phyloP scores from a whole-genome alignment of 2,888 invertebrate genomes.

The Protula sp. region DNA sequence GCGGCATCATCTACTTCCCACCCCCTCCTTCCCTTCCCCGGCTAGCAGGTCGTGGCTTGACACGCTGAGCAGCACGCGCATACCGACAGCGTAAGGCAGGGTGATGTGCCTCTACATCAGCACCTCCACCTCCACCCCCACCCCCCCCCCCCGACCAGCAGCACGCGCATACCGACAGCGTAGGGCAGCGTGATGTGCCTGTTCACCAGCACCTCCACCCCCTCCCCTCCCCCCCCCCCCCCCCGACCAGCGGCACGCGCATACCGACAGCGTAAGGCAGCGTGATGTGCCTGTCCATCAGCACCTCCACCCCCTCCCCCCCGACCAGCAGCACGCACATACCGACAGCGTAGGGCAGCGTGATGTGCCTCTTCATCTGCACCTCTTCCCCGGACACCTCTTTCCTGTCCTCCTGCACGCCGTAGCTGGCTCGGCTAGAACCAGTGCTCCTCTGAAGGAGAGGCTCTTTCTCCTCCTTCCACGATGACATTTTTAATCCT shows the following conservation, averaged over 20 bases:
- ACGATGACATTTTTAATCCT: too few species aligned
- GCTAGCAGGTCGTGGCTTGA: too few species aligned
- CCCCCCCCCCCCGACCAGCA: slow-evolving; percentile 19
- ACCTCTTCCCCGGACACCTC: neutral
- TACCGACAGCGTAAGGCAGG: too few species aligned
- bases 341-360: slow-evolving; percentile 9
- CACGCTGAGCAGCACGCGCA: slow-evolving; percentile 20
- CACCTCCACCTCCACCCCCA: too few species aligned
- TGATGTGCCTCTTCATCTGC: slow-evolving; percentile 16
- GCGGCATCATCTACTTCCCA: too few species aligned
- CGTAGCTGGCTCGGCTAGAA: neutral
- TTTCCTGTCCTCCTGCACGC: too few species aligned
- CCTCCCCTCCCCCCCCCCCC: neutral
- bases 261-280: slow-evolving; percentile 12
- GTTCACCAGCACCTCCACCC: slow-evolving; percentile 3
- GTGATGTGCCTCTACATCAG: too few species aligned
- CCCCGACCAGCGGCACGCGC: slow-evolving; percentile 18
- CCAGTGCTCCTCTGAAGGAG: neutral
- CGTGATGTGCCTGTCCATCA: slow-evolving; percentile 17
- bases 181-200: slow-evolving; percentile 16
- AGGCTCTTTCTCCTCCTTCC: neutral
- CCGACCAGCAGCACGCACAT: slow-evolving; percentile 20
- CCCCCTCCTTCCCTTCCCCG: too few species aligned
- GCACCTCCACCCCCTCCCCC: too few species aligned
- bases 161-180: slow-evolving; percentile 16